Conservation (phyloP, 2,113 vertebrate genomes). For the Leptocoma aspasia region DNA sequence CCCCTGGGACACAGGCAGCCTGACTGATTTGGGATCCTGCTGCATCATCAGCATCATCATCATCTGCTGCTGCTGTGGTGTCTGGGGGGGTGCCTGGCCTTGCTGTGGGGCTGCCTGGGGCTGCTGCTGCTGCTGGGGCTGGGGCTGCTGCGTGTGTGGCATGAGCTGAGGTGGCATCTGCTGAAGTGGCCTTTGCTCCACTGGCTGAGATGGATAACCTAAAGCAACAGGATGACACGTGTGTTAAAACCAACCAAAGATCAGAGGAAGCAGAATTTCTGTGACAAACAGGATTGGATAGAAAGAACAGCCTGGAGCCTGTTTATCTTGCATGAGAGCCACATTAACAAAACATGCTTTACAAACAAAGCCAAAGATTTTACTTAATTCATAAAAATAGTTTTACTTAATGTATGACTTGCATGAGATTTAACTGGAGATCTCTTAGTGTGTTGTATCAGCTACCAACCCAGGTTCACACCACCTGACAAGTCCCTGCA, state of each 20-base stretch:
- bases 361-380: not conserved
- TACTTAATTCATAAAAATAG: not conserved
- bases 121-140: constrained; percentile 74
- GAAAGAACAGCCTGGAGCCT: not conserved
- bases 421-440: not conserved
- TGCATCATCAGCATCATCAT: constrained; percentile 98
- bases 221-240: not conserved
- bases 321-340: not conserved
- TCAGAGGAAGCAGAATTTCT: not conserved
- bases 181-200: constrained; percentile 91
- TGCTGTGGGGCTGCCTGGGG: constrained; percentile 75
- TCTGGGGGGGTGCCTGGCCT: constrained; percentile 73
- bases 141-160: constrained; percentile 79
- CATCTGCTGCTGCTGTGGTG: constrained; percentile 84
- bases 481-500: not conserved
- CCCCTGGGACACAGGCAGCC: constrained; percentile 85
- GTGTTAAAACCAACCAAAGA: not conserved
- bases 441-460: not conserved
- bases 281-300: not conserved
- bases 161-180: constrained; percentile 92
- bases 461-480: not conserved
- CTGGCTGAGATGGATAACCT: constrained; percentile 89
- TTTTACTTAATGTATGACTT: not conserved
- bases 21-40: constrained; percentile 85
- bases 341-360: not conserved